A percentile compares a stretch with the other conserved stretches of the same genome.
Conservation (phyloP, 2,888 invertebrate species). For the Athrips mouffetella region DNA sequence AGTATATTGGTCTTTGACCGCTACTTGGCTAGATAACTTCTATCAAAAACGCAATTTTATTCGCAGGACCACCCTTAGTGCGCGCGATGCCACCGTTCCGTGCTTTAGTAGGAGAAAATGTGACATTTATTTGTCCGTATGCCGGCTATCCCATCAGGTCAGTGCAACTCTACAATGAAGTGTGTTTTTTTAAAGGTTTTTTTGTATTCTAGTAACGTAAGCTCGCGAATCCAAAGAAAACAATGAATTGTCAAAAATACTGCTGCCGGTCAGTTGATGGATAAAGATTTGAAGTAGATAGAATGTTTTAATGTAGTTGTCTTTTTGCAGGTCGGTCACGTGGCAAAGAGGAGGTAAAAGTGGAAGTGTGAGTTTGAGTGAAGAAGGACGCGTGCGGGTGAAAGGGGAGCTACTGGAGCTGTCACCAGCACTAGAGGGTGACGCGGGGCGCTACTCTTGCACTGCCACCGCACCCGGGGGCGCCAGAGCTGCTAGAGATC, state of each 20-base stretch:
- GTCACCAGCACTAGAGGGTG: constrained; percentile 66
- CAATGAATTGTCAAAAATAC: too few species aligned
- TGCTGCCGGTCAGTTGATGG: too few species aligned
- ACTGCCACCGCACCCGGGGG: constrained; percentile 84
- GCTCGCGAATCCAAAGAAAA: too few species aligned
- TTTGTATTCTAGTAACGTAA: too few species aligned
- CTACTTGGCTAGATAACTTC: too few species aligned
- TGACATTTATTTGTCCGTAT: constrained; percentile 88
- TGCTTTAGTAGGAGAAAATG: constrained; percentile 86
- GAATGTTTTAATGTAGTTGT: not conserved
- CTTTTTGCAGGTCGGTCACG: constrained; percentile 59
- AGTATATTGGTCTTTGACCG: too few species aligned
- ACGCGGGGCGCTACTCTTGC: constrained; percentile 88
- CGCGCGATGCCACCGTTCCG: constrained; percentile 84
- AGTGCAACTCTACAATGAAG: constrained; percentile 65
- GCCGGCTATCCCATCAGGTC: constrained; percentile 90
- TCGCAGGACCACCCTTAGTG: constrained; percentile 83
- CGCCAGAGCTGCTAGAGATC: constrained; percentile 82
- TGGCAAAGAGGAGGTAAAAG: constrained; percentile 69
- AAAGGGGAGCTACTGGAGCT: constrained; percentile 52
- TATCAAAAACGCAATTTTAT: too few species aligned
- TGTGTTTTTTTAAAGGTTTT: not conserved
- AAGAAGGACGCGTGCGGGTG: constrained; percentile 62
- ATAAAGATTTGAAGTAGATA: too few species aligned
- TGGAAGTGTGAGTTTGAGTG: constrained; percentile 63